Evolutionary conservation across 2,888 invertebrate genomes (phyloP).

Genomic region (Mycalesis mineus): DNA sequence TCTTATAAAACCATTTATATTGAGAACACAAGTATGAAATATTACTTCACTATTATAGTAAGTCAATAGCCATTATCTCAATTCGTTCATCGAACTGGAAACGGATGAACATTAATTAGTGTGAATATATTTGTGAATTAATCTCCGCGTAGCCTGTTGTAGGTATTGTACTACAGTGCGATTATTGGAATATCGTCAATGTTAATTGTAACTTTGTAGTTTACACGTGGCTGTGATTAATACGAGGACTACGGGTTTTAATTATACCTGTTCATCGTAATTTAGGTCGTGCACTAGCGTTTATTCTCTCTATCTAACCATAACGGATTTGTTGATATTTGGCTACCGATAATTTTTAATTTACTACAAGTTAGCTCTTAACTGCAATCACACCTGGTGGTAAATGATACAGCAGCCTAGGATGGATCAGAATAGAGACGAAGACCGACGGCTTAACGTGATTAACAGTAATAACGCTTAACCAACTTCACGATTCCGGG

Average conservation of each 20-base stretch:
- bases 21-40: not conserved
- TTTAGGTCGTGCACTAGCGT: too few relatives aligned
- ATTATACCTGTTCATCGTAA: not conserved
- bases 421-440: too few relatives aligned
- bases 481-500: too few relatives aligned
- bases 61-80: slow-evolving; percentile 25
- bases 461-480: too few relatives aligned
- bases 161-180: slow-evolving; percentile 14
- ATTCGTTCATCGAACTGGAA: slow-evolving; percentile 26
- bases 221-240: not conserved
- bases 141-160: slow-evolving; percentile 21
- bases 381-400: too few relatives aligned
- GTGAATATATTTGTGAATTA: slow-evolving; percentile 31
- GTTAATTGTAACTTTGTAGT: slow-evolving; percentile 10
- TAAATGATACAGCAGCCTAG: too few relatives aligned
- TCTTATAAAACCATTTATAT: too few relatives aligned
- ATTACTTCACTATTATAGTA: slow-evolving; percentile 8
- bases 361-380: too few relatives aligned
- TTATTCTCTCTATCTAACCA: too few relatives aligned
- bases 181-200: slow-evolving; percentile 2
- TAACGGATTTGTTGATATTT: too few relatives aligned
- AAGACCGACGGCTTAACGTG: too few relatives aligned
- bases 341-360: too few relatives aligned
- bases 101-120: slow-evolving; percentile 30
- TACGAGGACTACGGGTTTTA: not conserved